Conservation (phyloP, 2,797 vertebrate genomes). For the Muscicapa striata region DNA sequence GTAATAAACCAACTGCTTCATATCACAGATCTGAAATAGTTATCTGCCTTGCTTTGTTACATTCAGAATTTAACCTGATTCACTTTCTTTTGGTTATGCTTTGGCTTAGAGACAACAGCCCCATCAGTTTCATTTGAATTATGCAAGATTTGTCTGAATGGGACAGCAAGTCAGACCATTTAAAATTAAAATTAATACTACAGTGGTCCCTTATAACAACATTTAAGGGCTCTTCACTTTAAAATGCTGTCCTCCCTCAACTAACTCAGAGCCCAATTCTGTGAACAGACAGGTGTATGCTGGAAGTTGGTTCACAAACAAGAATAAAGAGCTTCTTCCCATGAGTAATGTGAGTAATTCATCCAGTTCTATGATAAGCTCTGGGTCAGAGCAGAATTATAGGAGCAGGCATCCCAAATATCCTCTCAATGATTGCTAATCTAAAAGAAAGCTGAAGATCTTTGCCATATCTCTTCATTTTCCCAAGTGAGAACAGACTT, state of each 20-base stretch:
- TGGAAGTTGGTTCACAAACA: neutral
- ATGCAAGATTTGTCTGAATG: neutral
- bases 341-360: neutral
- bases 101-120: neutral
- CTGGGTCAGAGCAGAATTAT: neutral
- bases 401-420: neutral
- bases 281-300: neutral
- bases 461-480: neutral
- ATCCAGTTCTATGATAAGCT: neutral
- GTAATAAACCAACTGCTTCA: neutral
- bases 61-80: neutral
- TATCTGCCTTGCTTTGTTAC: neutral
- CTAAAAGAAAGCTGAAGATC: neutral
- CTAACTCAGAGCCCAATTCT: neutral
- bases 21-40: neutral
- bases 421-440: neutral
- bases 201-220: neutral
- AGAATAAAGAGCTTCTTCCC: neutral
- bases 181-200: neutral
- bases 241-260: neutral
- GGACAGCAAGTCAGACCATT: neutral
- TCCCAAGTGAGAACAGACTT: neutral
- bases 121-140: neutral
- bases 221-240: neutral
- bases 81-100: neutral